phyloP scores from a whole-genome alignment of 1,140 invertebrate species.

The Drosophila sucinea region DNA sequence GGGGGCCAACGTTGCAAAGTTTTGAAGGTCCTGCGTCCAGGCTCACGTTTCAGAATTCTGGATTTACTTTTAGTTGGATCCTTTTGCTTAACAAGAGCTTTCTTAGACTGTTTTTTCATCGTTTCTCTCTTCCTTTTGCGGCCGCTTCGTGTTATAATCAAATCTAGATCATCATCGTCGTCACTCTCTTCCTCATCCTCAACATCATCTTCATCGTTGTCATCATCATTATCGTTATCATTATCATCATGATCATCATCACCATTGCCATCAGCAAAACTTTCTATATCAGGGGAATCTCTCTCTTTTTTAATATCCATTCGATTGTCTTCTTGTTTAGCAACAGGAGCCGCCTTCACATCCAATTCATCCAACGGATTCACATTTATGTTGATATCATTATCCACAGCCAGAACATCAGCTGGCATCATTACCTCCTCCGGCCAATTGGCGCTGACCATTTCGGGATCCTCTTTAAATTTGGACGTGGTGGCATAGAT shows the following conservation, averaged over 20 bases:
- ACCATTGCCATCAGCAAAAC: constrained; percentile 20
- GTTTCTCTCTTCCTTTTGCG: constrained; percentile 57
- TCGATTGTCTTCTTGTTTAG: constrained; percentile 36
- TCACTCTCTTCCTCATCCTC: constrained; percentile 15
- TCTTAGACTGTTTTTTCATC: constrained; percentile 34
- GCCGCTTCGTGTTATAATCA: constrained; percentile 65
- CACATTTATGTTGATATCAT: constrained; percentile 49
- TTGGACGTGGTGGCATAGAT: constrained; percentile 66
- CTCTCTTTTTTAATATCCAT: constrained; percentile 58
- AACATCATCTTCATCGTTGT: constrained; percentile 4
- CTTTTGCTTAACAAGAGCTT: constrained; percentile 23
- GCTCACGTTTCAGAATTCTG: constrained; percentile 41
- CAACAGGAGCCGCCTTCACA: constrained; percentile 27
- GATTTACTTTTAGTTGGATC: constrained; percentile 24
- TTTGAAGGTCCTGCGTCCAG: constrained; percentile 54
- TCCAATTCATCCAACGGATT: constrained; percentile 68
- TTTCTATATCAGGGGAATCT: constrained; percentile 51
- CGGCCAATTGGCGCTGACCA: constrained; percentile 54
- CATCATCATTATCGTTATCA: constrained; percentile 37
- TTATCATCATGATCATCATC: constrained; percentile 29
- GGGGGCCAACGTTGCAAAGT: constrained; percentile 57
- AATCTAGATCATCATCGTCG: constrained; percentile 42
- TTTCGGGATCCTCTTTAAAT: constrained; percentile 61
- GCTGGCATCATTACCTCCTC: constrained; percentile 68
- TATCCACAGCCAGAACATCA: constrained; percentile 58